Conservation (phyloP, 2,113 vertebrate species). For the Megaceryle torquata region DNA sequence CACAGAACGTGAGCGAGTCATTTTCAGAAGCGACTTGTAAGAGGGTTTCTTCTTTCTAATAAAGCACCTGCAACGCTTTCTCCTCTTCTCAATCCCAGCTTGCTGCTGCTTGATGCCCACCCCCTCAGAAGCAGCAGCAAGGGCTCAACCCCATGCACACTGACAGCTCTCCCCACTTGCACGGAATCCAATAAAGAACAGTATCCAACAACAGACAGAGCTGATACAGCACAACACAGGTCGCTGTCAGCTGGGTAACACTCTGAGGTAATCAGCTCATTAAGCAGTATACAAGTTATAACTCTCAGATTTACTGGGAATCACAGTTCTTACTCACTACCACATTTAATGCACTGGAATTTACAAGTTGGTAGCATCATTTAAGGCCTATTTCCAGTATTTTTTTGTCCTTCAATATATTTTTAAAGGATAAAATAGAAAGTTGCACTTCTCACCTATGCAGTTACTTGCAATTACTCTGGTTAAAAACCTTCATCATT, state of each 20-base stretch:
- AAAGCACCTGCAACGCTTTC: not conserved
- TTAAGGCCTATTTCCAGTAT: not conserved
- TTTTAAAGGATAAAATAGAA: not conserved
- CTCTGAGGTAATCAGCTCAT: not conserved
- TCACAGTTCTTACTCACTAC: not conserved
- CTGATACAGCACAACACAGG: not conserved
- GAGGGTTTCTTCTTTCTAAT: not conserved
- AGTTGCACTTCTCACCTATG: not conserved
- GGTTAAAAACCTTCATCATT: not conserved
- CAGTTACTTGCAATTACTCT: not conserved
- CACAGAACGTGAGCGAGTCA: not conserved
- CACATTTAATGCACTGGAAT: not conserved
- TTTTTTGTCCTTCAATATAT: not conserved
- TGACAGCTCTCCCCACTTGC: not conserved
- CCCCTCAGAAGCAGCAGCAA: not conserved
- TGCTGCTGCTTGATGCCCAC: not conserved
- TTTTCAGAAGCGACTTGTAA: not conserved
- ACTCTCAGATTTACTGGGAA: not conserved
- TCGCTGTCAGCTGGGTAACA: not conserved
- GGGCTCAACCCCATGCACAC: not conserved
- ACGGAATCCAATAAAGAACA: not conserved
- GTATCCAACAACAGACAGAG: not conserved
- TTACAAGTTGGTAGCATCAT: not conserved
- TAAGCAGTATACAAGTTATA: not conserved
- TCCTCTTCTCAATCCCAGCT: not conserved